These are phyloP conservation scores for Gopherus flavomarginatus DNA, from an alignment of 2,113 vertebrate genomes.

Conservation along the genomic window DNA sequence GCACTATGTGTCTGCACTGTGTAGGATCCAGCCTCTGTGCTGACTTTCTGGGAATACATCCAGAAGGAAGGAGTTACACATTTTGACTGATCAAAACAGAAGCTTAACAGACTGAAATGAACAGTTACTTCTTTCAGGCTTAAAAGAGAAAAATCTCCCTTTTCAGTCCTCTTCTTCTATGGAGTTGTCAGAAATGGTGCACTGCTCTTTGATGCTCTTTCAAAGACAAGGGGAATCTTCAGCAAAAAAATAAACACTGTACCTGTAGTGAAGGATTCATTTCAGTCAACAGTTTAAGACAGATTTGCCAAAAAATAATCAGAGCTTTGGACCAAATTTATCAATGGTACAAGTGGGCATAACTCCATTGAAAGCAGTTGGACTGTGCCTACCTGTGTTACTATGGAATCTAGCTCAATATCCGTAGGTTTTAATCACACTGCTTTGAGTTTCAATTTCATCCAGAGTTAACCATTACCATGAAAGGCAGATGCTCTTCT, in stretches of 20 bases:
- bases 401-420: not conserved
- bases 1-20: not conserved
- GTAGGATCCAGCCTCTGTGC: not conserved
- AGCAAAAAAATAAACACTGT: not conserved
- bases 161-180: not conserved
- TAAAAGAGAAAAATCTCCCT: not conserved
- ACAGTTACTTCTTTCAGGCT: not conserved
- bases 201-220: not conserved
- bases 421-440: not conserved
- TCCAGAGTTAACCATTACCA: not conserved
- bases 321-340: not conserved
- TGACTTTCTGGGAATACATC: not conserved
- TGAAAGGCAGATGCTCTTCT: not conserved
- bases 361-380: not conserved
- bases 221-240: not conserved
- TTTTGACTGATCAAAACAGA: not conserved
- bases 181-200: not conserved
- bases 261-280: not conserved
- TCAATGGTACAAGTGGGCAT: not conserved
- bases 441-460: not conserved
- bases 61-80: rapidly evolving
- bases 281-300: not conserved
- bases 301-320: not conserved
- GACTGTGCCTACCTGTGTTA: not conserved
- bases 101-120: too few relatives aligned